Base-by-base conservation (phyloP, 2,113 vertebrate genomes). In the Pseudorasbora parva region DNA sequence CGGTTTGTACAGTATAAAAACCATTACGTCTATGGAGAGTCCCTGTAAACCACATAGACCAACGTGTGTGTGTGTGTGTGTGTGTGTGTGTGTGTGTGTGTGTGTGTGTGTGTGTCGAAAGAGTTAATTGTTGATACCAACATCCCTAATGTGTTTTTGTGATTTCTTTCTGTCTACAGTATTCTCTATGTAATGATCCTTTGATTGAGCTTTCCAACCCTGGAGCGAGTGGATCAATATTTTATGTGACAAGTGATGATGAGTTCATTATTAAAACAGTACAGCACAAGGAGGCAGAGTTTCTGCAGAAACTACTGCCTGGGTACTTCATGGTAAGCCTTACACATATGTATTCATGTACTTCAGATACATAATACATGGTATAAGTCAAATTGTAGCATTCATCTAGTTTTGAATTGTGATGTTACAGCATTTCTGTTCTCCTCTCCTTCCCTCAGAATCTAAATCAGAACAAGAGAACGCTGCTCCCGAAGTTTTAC, bases 211-310 rank as follows among this genome's bases (percentile, higher is more conserved):
- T 99, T 8, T 97, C 94, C 1, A 99, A 94, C 90, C 95, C 98
- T 0, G 98, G 98, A 0, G 98, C 97, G 82, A 98, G 97, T 0
- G 98, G 98, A 0, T 99, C 98, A 4, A 90, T 99, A 1, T 99
- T 99, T 92, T 99, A 98, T 1, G 94, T 99, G 17, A 97, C 97
- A 77, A 93, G 94, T 0, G 97, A 99, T 1, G 98, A 99, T 0
- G 97, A 98, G 82, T 99, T 96, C 83, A 98, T 99, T 87, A 97
- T 99, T 85, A 99, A 99, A 88, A 99, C 97, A 0, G 97, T 98
- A 75, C 97, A 98, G 89, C 96, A 98, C 93, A 99, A 99, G 90
- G 98, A 98, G 88, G 97, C 97, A 0, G 98, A 98, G 88, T 99
- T 99, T 91, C 86, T 99, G 51, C 97, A 98, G 92, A 98, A 98